Evolutionary conservation across 2,113 vertebrate genomes (phyloP).

Genomic region (Syrrhaptes paradoxus): DNA sequence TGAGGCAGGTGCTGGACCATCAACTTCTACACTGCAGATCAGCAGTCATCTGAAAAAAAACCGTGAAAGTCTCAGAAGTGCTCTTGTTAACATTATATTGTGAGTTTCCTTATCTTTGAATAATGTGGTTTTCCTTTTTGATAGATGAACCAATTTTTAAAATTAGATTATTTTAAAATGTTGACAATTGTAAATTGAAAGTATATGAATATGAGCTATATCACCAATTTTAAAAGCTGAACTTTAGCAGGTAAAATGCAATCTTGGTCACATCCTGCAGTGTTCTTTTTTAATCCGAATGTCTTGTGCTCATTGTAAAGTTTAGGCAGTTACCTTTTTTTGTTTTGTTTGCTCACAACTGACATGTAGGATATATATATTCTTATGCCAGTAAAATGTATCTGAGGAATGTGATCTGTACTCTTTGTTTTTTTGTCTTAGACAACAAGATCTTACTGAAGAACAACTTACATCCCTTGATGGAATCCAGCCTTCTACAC

Average conservation of each 20-base stretch:
- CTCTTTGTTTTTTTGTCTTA: not conserved
- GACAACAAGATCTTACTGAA: slow-evolving; percentile 66
- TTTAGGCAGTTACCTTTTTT: not conserved
- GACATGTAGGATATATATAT: not conserved
- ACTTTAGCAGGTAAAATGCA: not conserved
- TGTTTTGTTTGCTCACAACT: not conserved
- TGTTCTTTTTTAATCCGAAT: not conserved
- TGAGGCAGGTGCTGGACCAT: not conserved
- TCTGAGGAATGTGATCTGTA: not conserved
- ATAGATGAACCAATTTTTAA: not conserved
- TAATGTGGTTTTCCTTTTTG: not conserved
- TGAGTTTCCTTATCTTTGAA: slow-evolving; percentile 41
- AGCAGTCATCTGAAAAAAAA: slow-evolving; percentile 48
- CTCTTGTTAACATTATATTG: slow-evolving; percentile 79
- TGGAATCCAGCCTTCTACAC: slow-evolving; percentile 9
- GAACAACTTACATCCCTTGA: not conserved
- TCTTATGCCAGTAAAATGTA: not conserved
- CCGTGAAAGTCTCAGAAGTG: slow-evolving; percentile 74
- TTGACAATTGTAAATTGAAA: not conserved
- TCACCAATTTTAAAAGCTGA: not conserved
- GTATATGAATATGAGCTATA: not conserved
- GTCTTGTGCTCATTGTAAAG: not conserved
- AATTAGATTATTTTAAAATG: not conserved
- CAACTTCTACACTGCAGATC: slow-evolving; percentile 30
- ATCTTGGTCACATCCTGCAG: not conserved